Base-by-base conservation (phyloP, 2,113 vertebrate species). In the Scomber scombrus region DNA sequence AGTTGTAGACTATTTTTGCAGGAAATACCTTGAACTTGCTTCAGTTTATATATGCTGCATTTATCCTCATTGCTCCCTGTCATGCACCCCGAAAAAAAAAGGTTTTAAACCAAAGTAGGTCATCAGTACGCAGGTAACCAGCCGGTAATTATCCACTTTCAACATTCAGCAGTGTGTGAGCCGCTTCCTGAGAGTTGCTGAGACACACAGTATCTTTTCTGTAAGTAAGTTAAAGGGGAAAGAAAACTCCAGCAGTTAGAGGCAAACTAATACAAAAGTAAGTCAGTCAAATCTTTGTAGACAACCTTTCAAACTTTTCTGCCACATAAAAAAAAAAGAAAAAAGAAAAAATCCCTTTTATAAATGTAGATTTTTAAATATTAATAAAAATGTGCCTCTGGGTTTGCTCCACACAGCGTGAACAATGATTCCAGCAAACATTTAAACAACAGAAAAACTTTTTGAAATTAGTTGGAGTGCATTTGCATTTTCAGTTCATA, bases 401-500 rank as follows among this genome's bases (percentile, higher is more conserved):
- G 85, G 78, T 77, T 73, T 34, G 70, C 86, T 71, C 82, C 13
- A 6, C 57, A 46, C 81, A 75, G 78, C 58, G 23, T 18, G 40
- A 85, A 88, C 83, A 85, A 52, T 50, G 81, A 87, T 16, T 84
- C 65, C 75, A 55, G 76, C 61, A 85, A 84, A 87, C 67, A 80
- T 75, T 85, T 81, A 73, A 84, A 86, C 80, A 76, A 85, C 74
- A 76, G 43, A 76, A 76, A 81, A 85, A 76, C 50, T 65, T 84
- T 90, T 31, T 54, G 16, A 71, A 86, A 84, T 54, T 21, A 85
- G 55, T 13, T 45, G 50, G 67, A 65, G 15, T 34, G 19, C 56
- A 89, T 89, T 89, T 87, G 88, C 88, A 89, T 91, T 84, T 84
- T 71, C 58, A 82, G 64, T 90, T 89, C 70, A 88, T 86, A 62